These are phyloP conservation scores for Coelopa frigida DNA, from an alignment of 1,140 invertebrate genomes.

Conservation along the genomic window DNA sequence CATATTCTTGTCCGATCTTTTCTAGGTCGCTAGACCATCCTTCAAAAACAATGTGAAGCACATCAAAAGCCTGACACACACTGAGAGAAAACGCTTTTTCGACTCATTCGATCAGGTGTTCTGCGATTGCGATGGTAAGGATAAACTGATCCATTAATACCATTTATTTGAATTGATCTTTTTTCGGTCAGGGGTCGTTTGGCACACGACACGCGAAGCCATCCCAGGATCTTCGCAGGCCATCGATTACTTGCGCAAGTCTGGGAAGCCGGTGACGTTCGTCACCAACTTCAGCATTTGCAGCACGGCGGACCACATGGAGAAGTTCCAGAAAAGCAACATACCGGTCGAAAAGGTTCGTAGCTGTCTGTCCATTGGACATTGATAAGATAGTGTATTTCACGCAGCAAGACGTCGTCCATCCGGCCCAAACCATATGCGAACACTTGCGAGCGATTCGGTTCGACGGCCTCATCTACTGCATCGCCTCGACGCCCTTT, in stretches of 20 bases:
- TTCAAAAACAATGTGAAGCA: too few species aligned
- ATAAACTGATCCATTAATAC: too few species aligned
- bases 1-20: too few species aligned
- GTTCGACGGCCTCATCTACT: slow-evolving; percentile 38
- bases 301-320: slow-evolving; percentile 35
- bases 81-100: slow-evolving; percentile 37
- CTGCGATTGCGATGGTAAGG: slow-evolving; percentile 47
- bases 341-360: slow-evolving; percentile 40
- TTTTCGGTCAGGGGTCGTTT: slow-evolving; percentile 60
- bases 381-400: not conserved
- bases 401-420: slow-evolving; percentile 41
- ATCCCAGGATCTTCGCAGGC: slow-evolving; percentile 49
- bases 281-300: slow-evolving; percentile 61
- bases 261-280: slow-evolving; percentile 60
- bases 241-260: slow-evolving; percentile 47
- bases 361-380: not conserved
- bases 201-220: slow-evolving; percentile 40
- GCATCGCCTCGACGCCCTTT: slow-evolving; percentile 24
- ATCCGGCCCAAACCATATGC: slow-evolving; percentile 30
- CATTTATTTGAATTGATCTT: too few species aligned
- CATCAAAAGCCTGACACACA: slow-evolving; percentile 21
- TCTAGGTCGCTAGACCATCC: too few species aligned
- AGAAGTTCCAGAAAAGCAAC: slow-evolving; percentile 36
- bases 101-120: slow-evolving; percentile 45
- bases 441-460: slow-evolving; percentile 41